A percentile compares a stretch with the other conserved stretches of the same genome.
Evolutionary conservation across 2,797 vertebrate species (phyloP).

Genomic region (Oryzias sinensis): DNA sequence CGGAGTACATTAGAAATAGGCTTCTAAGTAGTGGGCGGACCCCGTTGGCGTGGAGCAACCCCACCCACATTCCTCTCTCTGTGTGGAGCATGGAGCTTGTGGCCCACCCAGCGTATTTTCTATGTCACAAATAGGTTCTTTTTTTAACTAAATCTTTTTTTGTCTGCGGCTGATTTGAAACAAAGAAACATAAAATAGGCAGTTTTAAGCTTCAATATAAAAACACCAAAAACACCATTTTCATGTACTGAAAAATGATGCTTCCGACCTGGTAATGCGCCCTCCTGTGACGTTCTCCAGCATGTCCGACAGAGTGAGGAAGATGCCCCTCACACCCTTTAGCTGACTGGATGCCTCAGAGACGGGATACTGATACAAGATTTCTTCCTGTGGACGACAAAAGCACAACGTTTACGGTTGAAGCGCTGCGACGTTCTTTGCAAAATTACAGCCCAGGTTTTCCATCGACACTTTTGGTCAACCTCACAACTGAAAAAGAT

Average conservation of each 20-base stretch:
- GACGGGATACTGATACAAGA: constrained; percentile 91
- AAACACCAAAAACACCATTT: not conserved
- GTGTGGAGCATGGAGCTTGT: no score
- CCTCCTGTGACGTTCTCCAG: constrained; percentile 91
- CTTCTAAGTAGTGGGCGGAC: no score
- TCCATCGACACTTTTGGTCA: constrained; percentile 20
- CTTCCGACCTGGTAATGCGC: constrained; percentile 84
- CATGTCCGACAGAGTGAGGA: constrained; percentile 95
- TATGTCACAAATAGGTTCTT: no score
- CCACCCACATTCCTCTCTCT: no score
- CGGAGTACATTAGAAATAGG: no score
- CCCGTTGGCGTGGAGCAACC: no score
- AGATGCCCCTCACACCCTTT: constrained; percentile 92
- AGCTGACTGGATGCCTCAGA: constrained; percentile 89
- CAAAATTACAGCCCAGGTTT: constrained; percentile 5
- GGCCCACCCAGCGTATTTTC: no score
- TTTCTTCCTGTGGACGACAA: constrained; percentile 82
- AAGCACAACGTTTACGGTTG: no score
- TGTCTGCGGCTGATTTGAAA: no score
- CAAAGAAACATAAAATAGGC: no score
- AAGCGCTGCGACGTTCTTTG: not conserved
- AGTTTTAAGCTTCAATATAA: no score
- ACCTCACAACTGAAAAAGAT: constrained; percentile 17
- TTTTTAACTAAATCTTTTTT: no score
- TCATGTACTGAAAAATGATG: not conserved